Percentiles rank a stretch among this genome's conserved stretches.
phyloP scores from a whole-genome alignment of 2,797 vertebrate genomes.

The Hoplostethus atlanticus region DNA sequence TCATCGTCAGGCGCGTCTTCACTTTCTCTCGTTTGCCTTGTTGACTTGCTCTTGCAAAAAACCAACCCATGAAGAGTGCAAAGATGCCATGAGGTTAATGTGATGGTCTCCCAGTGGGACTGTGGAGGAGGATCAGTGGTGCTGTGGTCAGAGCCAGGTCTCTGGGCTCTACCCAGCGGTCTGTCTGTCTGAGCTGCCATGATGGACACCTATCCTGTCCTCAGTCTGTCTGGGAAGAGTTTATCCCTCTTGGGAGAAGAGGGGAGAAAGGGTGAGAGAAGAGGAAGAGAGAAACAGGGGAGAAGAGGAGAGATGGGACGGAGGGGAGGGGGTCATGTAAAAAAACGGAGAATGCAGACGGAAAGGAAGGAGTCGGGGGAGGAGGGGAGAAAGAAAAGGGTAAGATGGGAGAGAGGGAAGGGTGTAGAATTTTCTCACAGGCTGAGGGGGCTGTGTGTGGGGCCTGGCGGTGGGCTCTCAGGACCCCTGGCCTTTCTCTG shows the following conservation, averaged over 20 bases:
- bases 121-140: slow-evolving; percentile 80
- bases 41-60: slow-evolving; percentile 76
- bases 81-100: slow-evolving; percentile 90
- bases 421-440: slow-evolving; percentile 92
- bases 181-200: slow-evolving; percentile 84
- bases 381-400: slow-evolving; percentile 15
- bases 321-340: slow-evolving; percentile 66
- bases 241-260: slow-evolving; percentile 57
- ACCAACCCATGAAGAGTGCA: slow-evolving; percentile 89
- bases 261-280: slow-evolving; percentile 34
- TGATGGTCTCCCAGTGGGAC: slow-evolving; percentile 84
- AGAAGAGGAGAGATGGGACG: slow-evolving; percentile 43
- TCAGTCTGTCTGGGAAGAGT: slow-evolving; percentile 81
- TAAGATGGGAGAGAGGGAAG: slow-evolving; percentile 89
- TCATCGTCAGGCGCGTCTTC: slow-evolving; percentile 36
- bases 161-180: slow-evolving; percentile 77
- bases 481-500: slow-evolving; percentile 99
- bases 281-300: slow-evolving; percentile 36
- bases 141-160: slow-evolving; percentile 81
- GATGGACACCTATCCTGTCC: slow-evolving; percentile 84
- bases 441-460: slow-evolving; percentile 92
- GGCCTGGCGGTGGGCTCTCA: slow-evolving; percentile 89
- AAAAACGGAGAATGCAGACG: slow-evolving; percentile 51
- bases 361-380: slow-evolving; percentile 12
- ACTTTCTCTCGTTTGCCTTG: slow-evolving; percentile 49